phyloP scores from a whole-genome alignment of 2,797 vertebrate genomes.

The Pelochelys cantorii region DNA sequence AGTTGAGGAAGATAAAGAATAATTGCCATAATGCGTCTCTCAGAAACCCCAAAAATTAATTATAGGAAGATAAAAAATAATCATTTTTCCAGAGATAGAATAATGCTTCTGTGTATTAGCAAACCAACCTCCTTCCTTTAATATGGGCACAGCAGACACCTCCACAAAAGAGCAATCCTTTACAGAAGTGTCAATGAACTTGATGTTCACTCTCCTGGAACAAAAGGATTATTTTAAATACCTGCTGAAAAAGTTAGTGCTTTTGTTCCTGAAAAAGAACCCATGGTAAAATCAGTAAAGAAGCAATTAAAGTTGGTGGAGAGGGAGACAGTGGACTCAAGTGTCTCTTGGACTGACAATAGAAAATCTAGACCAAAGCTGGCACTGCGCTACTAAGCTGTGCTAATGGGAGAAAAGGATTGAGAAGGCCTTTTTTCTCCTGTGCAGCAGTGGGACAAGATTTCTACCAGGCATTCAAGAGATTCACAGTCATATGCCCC shows the following conservation, averaged over 20 bases:
- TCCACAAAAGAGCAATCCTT: conserved; percentile 6
- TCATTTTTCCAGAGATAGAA: neutral
- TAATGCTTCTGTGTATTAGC: neutral
- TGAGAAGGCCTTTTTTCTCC: neutral
- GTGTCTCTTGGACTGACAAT: neutral
- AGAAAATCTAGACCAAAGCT: neutral
- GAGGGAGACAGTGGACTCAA: neutral
- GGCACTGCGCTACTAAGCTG: neutral
- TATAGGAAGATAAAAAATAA: neutral
- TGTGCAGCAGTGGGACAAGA: neutral
- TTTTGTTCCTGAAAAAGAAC: conserved; percentile 1
- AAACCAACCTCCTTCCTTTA: neutral
- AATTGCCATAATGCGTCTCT: neutral
- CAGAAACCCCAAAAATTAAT: neutral
- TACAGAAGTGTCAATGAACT: neutral
- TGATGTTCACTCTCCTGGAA: neutral
- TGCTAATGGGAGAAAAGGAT: neutral
- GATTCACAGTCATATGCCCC: neutral
- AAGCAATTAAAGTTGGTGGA: neutral
- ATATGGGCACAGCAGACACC: neutral
- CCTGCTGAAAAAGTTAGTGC: neutral
- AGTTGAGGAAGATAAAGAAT: neutral
- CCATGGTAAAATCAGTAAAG: neutral
- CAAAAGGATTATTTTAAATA: conserved; percentile 31
- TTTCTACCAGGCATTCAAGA: neutral